Evolutionary conservation across 2,888 invertebrate genomes (phyloP).

Genomic region (Aelia acuminata): DNA sequence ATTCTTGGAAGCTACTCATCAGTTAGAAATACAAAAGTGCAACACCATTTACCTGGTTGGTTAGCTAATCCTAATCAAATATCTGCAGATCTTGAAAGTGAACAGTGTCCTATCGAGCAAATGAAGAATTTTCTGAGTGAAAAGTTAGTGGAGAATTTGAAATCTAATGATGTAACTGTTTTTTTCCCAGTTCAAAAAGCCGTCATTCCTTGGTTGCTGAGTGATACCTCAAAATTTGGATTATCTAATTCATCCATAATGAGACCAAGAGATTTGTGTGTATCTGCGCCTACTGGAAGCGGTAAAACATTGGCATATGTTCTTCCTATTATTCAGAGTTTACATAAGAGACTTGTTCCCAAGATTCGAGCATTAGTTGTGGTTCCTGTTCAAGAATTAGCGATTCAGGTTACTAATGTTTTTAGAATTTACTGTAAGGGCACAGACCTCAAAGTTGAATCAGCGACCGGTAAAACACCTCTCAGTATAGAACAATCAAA

Average conservation of each 20-base stretch:
- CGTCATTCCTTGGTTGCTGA: slow-evolving; percentile 83
- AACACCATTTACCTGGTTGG: slow-evolving; percentile 89
- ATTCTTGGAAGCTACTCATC: slow-evolving; percentile 78
- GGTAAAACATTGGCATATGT: slow-evolving; percentile 97
- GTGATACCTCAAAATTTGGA: slow-evolving; percentile 73
- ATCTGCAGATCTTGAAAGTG: slow-evolving; percentile 78
- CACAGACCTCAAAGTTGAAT: slow-evolving; percentile 79
- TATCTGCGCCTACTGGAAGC: slow-evolving; percentile 97
- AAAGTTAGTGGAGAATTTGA: slow-evolving; percentile 71
- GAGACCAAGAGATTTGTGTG: slow-evolving; percentile 91
- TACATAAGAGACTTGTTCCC: slow-evolving; percentile 59
- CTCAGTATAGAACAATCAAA: slow-evolving; percentile 77
- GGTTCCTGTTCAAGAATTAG: slow-evolving; percentile 92
- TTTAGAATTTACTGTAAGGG: slow-evolving; percentile 80
- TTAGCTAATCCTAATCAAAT: slow-evolving; percentile 84
- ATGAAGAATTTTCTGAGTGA: slow-evolving; percentile 74
- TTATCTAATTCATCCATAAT: slow-evolving; percentile 69
- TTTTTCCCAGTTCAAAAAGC: slow-evolving; percentile 76
- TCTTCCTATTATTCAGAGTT: slow-evolving; percentile 85
- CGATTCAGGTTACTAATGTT: slow-evolving; percentile 88
- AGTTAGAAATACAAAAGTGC: slow-evolving; percentile 75
- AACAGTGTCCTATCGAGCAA: slow-evolving; percentile 73
- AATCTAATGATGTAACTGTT: slow-evolving; percentile 27
- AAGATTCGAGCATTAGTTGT: slow-evolving; percentile 88
- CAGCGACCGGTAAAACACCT: slow-evolving; percentile 78